Base-by-base conservation (phyloP, 2,113 vertebrate species). In the Rousettus leschenaultii region DNA sequence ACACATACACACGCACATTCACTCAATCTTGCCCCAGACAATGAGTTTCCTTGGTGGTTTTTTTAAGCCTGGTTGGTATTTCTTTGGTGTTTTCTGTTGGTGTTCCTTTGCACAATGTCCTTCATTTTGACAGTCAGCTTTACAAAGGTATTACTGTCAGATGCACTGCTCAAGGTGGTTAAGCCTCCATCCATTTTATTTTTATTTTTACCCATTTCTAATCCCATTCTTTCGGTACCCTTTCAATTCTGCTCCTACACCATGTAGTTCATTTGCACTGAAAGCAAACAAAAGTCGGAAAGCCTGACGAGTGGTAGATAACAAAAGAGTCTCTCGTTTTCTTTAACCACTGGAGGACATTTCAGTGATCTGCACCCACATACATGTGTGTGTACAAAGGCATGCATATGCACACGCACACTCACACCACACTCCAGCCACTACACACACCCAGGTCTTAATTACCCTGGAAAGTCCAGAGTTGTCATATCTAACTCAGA, bases 81-180 rank as follows among this genome's bases (percentile, higher is more conserved):
- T 83, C 95, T 96, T 86, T 96, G 93, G 73, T 93, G 94, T 93
- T 93, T 90, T 91, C 91, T 2, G 63, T 61, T 78, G 91, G 73
- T 59, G 96, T 96, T 85, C 97, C 90, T 97, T 96, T 97, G 96
- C 96, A 97, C 97, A 98, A 96, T 48, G 95, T 97, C 95, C 96
- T 97, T 98, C 96, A 95, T 93, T 97, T 96, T 98, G 97, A 97
- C 98, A 98, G 97, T 95, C 97, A 94, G 92, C 96, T 88, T 94
- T 97, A 95, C 97, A 95, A 97, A 97, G 97, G 89, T 96, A 95
- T 96, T 97, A 92, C 96, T 97, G 82, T 30, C 92, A 98, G 97
- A 97, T 90, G 63, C 93, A 97, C 97, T 96, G 55, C 90, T 93
- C 75, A 86, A 97, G 92, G 90, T n/a, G 96, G 63, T 85, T 98